Conservation (phyloP, 2,888 invertebrate genomes). For the Aspidapion aeneum region DNA sequence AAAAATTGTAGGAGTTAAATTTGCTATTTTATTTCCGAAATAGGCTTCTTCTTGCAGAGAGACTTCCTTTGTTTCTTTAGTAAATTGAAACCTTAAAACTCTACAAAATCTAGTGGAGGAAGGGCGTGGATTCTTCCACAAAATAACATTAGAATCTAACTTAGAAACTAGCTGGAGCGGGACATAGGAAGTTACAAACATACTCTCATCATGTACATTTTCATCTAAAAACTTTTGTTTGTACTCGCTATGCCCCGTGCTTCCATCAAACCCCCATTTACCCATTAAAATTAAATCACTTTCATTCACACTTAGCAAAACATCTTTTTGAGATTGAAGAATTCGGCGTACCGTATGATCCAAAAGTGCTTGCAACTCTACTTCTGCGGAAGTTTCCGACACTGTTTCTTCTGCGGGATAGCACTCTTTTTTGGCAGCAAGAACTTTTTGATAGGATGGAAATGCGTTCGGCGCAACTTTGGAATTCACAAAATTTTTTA, state of each 20-base stretch:
- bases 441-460: conserved; percentile 12
- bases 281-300: conserved; percentile 3
- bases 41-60: conserved; percentile 10
- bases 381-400: conserved; percentile 7
- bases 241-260: conserved; percentile 12
- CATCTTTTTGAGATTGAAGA: conserved; percentile 11
- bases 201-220: conserved; percentile 5
- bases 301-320: conserved; percentile 5
- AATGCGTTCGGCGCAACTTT: conserved; percentile 7
- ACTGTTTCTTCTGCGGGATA: conserved; percentile 10
- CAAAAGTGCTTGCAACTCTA: conserved; percentile 14
- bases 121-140: conserved; percentile 17
- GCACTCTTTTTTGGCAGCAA: conserved; percentile 12
- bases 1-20: conserved; percentile 7
- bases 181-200: conserved; percentile 17
- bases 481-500: conserved; percentile 10
- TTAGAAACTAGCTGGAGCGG: conserved; percentile 12
- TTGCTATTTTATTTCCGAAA: conserved; percentile 11
- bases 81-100: conserved; percentile 3
- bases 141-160: conserved; percentile 4
- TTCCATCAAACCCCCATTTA: conserved; percentile 9
- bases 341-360: conserved; percentile 8
- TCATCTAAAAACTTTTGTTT: conserved; percentile 10
- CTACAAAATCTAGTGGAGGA: conserved; percentile 14
- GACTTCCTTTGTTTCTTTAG: conserved; percentile 8